These are phyloP conservation scores for Manis javanica DNA, from an alignment of 2,797 vertebrate species.

Conservation along the genomic window DNA sequence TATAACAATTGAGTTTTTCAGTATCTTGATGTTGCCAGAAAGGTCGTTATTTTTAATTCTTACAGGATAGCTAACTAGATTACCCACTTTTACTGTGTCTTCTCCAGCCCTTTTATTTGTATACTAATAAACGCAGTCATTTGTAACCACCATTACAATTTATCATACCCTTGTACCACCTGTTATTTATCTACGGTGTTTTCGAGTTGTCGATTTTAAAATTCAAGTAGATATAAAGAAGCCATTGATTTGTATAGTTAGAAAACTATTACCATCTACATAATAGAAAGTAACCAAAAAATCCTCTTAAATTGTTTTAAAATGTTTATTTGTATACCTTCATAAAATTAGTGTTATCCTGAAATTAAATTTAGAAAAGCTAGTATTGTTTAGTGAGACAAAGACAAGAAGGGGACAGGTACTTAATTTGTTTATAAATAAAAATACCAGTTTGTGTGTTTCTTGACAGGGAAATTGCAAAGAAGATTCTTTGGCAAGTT, in stretches of 20 bases:
- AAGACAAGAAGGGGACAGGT: not conserved
- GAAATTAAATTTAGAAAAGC: conserved; percentile 35
- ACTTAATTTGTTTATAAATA: conserved; percentile 22
- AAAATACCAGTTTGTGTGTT: conserved; percentile 30
- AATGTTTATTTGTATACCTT: not conserved
- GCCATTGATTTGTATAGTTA: not conserved
- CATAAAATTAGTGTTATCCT: conserved; percentile 31
- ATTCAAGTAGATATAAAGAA: conserved; percentile 39
- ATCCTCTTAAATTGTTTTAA: not conserved
- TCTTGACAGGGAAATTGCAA: conserved; percentile 83
- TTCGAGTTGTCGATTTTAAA: conserved; percentile 6
- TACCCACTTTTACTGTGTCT: not conserved
- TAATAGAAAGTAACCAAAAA: conserved; percentile 35
- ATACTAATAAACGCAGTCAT: not conserved
- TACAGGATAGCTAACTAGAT: not conserved
- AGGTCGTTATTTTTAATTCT: conserved; percentile 9
- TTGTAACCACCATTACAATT: not conserved
- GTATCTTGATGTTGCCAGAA: not conserved
- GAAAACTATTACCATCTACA: not conserved
- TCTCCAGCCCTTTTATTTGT: not conserved
- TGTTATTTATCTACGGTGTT: not conserved
- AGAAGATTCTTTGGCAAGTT: conserved; percentile 89
- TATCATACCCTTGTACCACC: not conserved
- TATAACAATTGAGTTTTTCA: conserved; percentile 8
- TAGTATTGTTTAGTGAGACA: not conserved